Base-by-base conservation (phyloP, 2,888 invertebrate species). In the Apoderus coryli region DNA sequence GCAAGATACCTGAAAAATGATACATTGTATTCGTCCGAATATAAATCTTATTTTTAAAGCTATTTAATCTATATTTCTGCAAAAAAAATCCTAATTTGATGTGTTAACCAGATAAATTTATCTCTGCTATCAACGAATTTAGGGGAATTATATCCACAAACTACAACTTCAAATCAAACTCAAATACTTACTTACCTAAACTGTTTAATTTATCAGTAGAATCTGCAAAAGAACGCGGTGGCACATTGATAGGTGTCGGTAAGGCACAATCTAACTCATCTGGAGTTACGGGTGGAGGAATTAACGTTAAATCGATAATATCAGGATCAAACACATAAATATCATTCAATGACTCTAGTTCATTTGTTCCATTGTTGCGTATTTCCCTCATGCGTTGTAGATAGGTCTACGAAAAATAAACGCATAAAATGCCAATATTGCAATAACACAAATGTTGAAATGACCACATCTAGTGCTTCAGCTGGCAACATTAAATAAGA, bases 251-350 rank as follows among this genome's bases (percentile, higher is more conserved):
- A 42, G 77, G 69, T 43, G 73, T 69, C 46, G 77, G 70, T 57
- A 73, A 65, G 39, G 73, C 67, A 55, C 69, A 64, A 53, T 81
- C 80, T 53, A 80, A 56, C 56, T 81, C 80, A 50, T 82, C 81
- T 2, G 84, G 84, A 11, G 84, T 84, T 50, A 76, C 75, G 1
- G 86, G 85, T 12, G 86, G 86, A 37, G 86, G 86, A 52, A 88
- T 72, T 50, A 82, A 67, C 31, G 86, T 85, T 57, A 88, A 65
- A 61, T 88, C 89, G 56, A 88, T 88, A 49, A 89, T 75, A 64
- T 89, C 88, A 23, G 80, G 79, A 56, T 88, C 88, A 46, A 76
- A 65, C 49, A 76, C 65, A 46, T 61, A 67, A 40, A 61, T 61
- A 52, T 60, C 65, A 37, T 65, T 59, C 14, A 54, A 45, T 16